Percentiles rank a stretch among this genome's conserved stretches.
Conservation (phyloP, 2,888 invertebrate genomes). For the Galerucella nymphaeae region DNA sequence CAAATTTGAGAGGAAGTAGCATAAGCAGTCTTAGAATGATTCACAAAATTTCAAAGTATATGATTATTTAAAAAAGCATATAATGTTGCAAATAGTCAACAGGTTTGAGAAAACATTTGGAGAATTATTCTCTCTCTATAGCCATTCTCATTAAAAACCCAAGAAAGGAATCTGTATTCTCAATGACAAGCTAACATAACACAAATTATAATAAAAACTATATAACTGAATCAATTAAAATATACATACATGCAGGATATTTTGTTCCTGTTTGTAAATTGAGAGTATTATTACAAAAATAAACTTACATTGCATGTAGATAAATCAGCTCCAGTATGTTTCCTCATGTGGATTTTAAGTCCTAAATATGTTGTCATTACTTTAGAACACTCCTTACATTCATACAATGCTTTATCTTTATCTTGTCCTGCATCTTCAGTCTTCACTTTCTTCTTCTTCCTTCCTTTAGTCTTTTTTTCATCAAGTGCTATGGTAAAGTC, state of each 20-base stretch:
- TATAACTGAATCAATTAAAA: too few species aligned
- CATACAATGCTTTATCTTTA: conserved; percentile 53
- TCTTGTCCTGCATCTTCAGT: conserved; percentile 31
- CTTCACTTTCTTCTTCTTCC: conserved; percentile 30
- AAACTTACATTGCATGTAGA: conserved; percentile 56
- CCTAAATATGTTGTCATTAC: conserved; percentile 57
- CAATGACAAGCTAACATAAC: too few species aligned
- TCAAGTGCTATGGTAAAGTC: conserved; percentile 36
- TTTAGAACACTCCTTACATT: conserved; percentile 59
- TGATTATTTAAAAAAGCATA: too few species aligned
- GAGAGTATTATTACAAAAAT: not conserved
- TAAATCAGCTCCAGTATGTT: conserved; percentile 70
- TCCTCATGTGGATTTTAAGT: conserved; percentile 70
- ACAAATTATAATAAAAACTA: too few species aligned
- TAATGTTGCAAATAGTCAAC: too few species aligned
- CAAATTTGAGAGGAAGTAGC: too few species aligned
- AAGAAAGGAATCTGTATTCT: too few species aligned
- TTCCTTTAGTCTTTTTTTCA: conserved; percentile 25
- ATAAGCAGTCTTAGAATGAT: too few species aligned
- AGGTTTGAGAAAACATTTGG: too few species aligned
- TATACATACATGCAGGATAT: not conserved
- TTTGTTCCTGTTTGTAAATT: not conserved
- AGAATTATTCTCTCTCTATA: too few species aligned
- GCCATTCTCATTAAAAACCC: too few species aligned
- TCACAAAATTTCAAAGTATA: too few species aligned